These are phyloP conservation scores for Cercocebus atys DNA, from an alignment of 2,113 vertebrate genomes.

Conservation along the genomic window DNA sequence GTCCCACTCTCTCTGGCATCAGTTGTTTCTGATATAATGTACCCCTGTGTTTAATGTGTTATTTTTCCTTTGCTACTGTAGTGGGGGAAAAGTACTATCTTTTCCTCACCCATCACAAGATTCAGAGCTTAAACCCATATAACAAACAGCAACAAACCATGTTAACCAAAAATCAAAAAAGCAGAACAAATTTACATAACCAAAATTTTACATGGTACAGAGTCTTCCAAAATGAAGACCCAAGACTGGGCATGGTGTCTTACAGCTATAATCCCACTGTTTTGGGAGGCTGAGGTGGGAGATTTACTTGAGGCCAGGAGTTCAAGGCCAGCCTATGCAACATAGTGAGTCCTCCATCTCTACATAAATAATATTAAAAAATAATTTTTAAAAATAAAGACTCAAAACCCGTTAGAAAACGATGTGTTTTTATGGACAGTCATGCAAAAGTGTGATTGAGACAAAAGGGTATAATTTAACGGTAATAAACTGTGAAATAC, in stretches of 20 bases:
- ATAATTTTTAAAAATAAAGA: neutral
- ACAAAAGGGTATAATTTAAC: neutral
- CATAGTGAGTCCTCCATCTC: no score
- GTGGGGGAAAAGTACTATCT: neutral
- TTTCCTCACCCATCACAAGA: neutral
- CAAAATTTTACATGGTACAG: neutral
- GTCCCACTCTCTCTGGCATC: neutral
- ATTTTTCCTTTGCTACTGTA: neutral
- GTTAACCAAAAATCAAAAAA: neutral
- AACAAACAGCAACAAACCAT: neutral
- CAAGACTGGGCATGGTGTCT: no score
- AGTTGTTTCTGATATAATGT: neutral
- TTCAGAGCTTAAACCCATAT: neutral
- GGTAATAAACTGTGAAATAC: neutral
- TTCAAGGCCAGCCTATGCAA: no score
- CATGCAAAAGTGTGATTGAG: neutral
- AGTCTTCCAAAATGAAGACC: neutral
- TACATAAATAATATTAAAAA: no score
- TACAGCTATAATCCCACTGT: no score
- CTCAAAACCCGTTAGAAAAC: neutral
- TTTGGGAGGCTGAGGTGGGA: no score
- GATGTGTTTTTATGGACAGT: neutral
- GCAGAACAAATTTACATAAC: neutral
- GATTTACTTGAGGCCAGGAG: no score
- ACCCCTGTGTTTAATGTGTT: neutral